Base-by-base conservation (phyloP, 2,113 vertebrate genomes). In the Melospiza melodia region DNA sequence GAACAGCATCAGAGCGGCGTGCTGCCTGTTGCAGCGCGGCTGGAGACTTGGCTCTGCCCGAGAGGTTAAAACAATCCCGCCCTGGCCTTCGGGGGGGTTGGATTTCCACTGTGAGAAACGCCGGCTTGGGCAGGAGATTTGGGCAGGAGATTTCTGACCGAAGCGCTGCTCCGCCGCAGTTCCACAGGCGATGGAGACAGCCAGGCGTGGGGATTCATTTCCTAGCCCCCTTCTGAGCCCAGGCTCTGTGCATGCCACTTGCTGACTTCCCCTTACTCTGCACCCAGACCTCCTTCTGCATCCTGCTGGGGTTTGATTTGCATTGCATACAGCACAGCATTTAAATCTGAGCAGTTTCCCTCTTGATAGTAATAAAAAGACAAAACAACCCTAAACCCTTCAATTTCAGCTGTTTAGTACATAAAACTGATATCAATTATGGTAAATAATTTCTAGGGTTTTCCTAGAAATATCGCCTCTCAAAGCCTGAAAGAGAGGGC, bases 51-150 rank as follows among this genome's bases (percentile, higher is more conserved):
- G 72, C 89, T 88, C 83, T 14, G 72, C 43, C 15, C 1, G 2
- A 69, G 89, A 93, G 87, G 82, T 95, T 87, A 82, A 91, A 93
- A 93, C 90, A 94, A 94, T 79, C 87, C 75, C 68, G 82, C 78
- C 74, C 82, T 69, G 62, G 27, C 74, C 89, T 87, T 37, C 1
- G 25, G 17, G 21, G 43, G 25, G 62, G 37, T 18, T 81, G 74
- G 63, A 33, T 90, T 85, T 87, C 78, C 94, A 37, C 75, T 49
- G 17, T 4, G 57, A 93, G 77, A 76, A 83, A 51, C n/a, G 17
- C 17, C 30, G 18, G 25, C 72, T 76, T 3, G 72, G 80, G 37
- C 0, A 1, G 52, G 61, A 93, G 62, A 6, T 52, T 76, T 4
- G 67, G 76, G 37, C 0, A 1, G 52, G 69, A 93, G 58, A 6